These are phyloP conservation scores for Carpatolechia fugitivella DNA, from an alignment of 2,888 invertebrate genomes.

Conservation along the genomic window DNA sequence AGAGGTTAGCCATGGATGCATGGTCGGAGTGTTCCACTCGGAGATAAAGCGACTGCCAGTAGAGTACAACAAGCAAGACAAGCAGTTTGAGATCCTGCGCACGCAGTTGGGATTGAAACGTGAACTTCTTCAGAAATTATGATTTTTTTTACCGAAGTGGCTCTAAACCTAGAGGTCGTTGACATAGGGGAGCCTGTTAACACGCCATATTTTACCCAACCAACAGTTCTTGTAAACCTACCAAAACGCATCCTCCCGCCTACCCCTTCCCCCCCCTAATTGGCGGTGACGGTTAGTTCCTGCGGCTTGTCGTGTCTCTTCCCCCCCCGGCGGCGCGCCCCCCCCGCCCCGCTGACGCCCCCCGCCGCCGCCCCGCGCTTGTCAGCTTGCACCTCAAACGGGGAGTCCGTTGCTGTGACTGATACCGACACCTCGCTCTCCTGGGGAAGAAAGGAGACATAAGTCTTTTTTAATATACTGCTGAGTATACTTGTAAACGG, in stretches of 20 bases:
- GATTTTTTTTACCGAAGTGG: too few species aligned
- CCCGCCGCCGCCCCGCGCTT: slow-evolving; percentile 79
- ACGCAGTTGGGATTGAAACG: slow-evolving; percentile 92
- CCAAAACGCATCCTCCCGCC: neutral
- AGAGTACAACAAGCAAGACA: slow-evolving; percentile 94
- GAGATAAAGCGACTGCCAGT: slow-evolving; percentile 91
- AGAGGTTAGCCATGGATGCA: too few species aligned
- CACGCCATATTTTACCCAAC: too few species aligned
- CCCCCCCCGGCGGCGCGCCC: slow-evolving; percentile 42
- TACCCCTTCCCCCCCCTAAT: neutral
- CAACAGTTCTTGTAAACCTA: neutral
- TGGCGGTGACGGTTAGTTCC: slow-evolving; percentile 34
- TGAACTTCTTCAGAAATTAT: slow-evolving; percentile 92
- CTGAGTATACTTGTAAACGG: too few species aligned
- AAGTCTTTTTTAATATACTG: too few species aligned
- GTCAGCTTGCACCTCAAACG: slow-evolving; percentile 78
- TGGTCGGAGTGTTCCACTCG: too few species aligned
- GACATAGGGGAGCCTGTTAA: too few species aligned
- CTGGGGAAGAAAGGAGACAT: slow-evolving; percentile 34
- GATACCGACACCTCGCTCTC: slow-evolving; percentile 71
- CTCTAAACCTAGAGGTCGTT: too few species aligned
- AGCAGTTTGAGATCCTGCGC: slow-evolving; percentile 90
- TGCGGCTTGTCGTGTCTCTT: slow-evolving; percentile 59
- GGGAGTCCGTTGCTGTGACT: slow-evolving; percentile 65
- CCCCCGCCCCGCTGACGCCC: slow-evolving; percentile 48